These are phyloP conservation scores for Ips typographus DNA, from an alignment of 1,140 invertebrate genomes.

Conservation along the genomic window DNA sequence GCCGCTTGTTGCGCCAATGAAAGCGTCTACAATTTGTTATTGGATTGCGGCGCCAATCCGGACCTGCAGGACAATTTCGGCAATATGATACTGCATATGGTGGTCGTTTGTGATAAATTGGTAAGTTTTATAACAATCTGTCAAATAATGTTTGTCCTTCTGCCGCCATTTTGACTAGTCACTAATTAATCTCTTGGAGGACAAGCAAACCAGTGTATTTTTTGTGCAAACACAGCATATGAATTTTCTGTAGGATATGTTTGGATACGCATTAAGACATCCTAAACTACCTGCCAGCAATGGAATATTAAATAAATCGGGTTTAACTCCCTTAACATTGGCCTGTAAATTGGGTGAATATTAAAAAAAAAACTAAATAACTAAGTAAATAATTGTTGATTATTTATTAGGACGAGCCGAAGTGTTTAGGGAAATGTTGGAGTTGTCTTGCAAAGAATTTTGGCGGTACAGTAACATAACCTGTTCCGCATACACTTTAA, in stretches of 20 bases:
- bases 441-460: constrained; percentile 92
- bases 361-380: neutral
- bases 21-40: constrained; percentile 94
- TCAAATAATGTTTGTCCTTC: neutral
- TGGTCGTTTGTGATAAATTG: constrained; percentile 94
- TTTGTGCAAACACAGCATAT: neutral
- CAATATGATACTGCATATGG: constrained; percentile 98
- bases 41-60: constrained; percentile 89
- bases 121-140: constrained; percentile 56
- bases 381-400: constrained; percentile 6
- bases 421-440: constrained; percentile 97
- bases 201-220: neutral
- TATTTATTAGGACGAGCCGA: constrained; percentile 75
- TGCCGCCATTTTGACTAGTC: neutral
- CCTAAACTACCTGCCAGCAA: constrained; percentile 90
- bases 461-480: constrained; percentile 99
- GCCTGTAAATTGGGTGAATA: constrained; percentile 79
- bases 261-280: constrained; percentile 94
- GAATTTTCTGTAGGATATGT: constrained; percentile 81
- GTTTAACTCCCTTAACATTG: constrained; percentile 91
- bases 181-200: too few relatives aligned
- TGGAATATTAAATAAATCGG: constrained; percentile 83
- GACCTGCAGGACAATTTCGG: constrained; percentile 89
- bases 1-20: constrained; percentile 95
- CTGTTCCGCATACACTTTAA: constrained; percentile 96